A percentile compares a stretch with the other conserved stretches of the same genome.
Evolutionary conservation across 2,888 invertebrate genomes (phyloP).

Genomic region (Cyclophora punctaria): DNA sequence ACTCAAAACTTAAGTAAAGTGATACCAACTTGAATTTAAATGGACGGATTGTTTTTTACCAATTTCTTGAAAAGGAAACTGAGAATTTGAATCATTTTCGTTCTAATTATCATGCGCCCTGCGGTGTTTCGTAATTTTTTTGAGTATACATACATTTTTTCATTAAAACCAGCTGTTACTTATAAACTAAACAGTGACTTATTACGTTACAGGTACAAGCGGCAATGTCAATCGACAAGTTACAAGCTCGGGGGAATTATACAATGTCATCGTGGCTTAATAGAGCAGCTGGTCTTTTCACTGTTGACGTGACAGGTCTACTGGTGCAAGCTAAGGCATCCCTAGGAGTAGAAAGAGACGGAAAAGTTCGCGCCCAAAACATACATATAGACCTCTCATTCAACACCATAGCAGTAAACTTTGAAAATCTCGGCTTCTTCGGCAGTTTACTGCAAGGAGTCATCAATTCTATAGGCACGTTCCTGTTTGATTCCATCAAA

Average conservation of each 20-base stretch:
- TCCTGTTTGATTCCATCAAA: constrained; percentile 91
- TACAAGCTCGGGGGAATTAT: constrained; percentile 85
- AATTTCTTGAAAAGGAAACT: too few species aligned
- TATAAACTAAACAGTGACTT: neutral
- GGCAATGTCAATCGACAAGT: constrained; percentile 79
- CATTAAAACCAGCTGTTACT: too few species aligned
- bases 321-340: constrained; percentile 80
- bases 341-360: constrained; percentile 82
- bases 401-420: constrained; percentile 84
- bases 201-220: constrained; percentile 76
- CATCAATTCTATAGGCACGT: constrained; percentile 86
- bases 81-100: too few species aligned
- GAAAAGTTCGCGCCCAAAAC: constrained; percentile 83
- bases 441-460: constrained; percentile 81
- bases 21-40: too few species aligned
- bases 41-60: too few species aligned
- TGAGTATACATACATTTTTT: too few species aligned
- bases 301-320: constrained; percentile 82
- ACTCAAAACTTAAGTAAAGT: too few species aligned
- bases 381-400: constrained; percentile 88
- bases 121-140: too few species aligned
- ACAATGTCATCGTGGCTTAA: constrained; percentile 82
- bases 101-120: too few species aligned
- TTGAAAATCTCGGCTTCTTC: constrained; percentile 86
- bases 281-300: constrained; percentile 82